Evolutionary conservation across 37 sponge, comb jelly and placozoan species (phyloP).

Genomic region (Crambe crambe): DNA sequence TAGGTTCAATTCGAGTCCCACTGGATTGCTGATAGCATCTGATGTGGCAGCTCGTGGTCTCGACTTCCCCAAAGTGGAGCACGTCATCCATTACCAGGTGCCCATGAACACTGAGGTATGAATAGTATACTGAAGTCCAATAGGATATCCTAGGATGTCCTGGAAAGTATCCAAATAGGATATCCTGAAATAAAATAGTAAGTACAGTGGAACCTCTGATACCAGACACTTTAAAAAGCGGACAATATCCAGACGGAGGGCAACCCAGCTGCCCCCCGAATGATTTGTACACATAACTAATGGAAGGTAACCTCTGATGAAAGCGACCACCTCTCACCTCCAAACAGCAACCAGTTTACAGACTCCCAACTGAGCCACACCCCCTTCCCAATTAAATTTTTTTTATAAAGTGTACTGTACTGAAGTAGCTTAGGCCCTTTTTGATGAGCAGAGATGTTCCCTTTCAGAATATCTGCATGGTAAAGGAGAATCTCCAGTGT

Average conservation of each 20-base stretch:
- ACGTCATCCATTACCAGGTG: conserved; percentile 96
- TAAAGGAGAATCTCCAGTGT: too few species aligned
- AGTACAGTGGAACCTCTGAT: too few species aligned
- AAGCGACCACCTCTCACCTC: neutral
- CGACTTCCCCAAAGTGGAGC: conserved; percentile 85
- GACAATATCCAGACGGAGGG: too few species aligned
- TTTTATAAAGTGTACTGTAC: neutral
- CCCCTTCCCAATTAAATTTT: neutral
- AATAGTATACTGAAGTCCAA: neutral
- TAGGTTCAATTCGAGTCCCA: conserved; percentile 49
- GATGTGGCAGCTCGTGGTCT: conserved; percentile 97
- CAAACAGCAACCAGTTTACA: neutral
- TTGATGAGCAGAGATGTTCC: too few species aligned
- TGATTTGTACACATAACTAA: too few species aligned
- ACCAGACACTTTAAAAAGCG: too few species aligned
- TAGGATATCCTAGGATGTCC: too few species aligned
- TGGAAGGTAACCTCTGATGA: too few species aligned
- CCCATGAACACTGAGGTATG: conserved; percentile 77
- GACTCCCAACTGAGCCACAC: neutral
- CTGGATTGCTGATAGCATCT: conserved; percentile 79
- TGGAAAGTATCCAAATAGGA: too few species aligned
- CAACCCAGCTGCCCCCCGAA: too few species aligned
- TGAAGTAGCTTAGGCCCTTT: too few species aligned
- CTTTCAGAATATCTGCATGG: too few species aligned
- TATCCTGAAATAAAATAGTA: neutral